Percentiles rank a stretch among this genome's conserved stretches.
Conservation (phyloP, 2,113 vertebrate species). For the Percina caprodes region DNA sequence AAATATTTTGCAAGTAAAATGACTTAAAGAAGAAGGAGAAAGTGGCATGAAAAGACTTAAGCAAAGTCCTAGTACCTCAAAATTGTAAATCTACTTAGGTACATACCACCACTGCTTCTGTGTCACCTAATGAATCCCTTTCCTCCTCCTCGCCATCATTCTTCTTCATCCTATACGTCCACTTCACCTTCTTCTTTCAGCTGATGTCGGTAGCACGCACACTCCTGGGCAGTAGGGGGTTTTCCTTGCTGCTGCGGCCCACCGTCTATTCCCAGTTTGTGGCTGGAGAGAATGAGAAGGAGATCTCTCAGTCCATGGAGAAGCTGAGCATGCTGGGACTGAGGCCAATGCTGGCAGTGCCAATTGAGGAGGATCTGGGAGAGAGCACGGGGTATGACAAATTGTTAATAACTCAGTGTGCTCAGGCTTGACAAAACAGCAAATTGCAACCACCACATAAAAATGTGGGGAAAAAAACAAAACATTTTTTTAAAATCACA, state of each 20-base stretch:
- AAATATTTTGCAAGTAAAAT: too few relatives aligned
- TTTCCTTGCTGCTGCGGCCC: conserved; percentile 80
- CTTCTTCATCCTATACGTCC: background rate
- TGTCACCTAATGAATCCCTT: background rate
- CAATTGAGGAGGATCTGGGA: conserved; percentile 90
- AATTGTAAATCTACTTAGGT: background rate
- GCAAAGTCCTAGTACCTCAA: background rate
- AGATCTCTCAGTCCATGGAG: conserved; percentile 84
- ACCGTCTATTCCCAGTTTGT: conserved; percentile 93
- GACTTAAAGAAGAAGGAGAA: background rate
- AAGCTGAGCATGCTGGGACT: conserved; percentile 85
- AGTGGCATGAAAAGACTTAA: background rate
- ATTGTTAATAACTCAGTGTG: background rate
- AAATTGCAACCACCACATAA: background rate
- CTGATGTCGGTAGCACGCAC: conserved; percentile 81
- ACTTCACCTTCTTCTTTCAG: conserved; percentile 64
- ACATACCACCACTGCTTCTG: background rate
- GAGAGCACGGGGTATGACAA: conserved; percentile 77
- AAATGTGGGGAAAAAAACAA: background rate
- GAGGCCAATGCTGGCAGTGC: conserved; percentile 90
- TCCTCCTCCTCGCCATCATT: background rate
- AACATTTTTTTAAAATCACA: too few relatives aligned
- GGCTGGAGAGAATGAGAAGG: conserved; percentile 86
- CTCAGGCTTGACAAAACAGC: background rate
- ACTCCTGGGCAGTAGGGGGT: conserved; percentile 83